Conservation (phyloP, 2,113 vertebrate genomes). For the Callionymus lyra region DNA sequence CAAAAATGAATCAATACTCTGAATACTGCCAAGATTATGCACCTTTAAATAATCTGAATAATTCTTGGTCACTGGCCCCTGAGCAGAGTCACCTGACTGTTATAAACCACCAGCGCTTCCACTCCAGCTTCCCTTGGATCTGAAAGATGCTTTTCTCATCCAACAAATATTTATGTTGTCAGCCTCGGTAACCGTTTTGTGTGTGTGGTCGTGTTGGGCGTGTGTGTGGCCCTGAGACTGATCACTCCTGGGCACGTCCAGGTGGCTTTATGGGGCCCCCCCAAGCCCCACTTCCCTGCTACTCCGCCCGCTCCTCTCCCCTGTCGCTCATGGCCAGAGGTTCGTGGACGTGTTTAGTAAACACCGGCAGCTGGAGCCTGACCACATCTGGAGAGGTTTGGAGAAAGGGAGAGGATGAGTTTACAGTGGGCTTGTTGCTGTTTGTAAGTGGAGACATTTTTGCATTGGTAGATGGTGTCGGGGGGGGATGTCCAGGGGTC, state of each 20-base stretch:
- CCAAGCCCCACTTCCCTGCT: conserved; percentile 27
- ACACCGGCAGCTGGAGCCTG: conserved; percentile 57
- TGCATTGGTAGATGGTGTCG: not conserved
- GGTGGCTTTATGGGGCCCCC: conserved; percentile 30
- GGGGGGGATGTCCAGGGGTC: conserved; percentile 19
- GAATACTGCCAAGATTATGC: too few species aligned
- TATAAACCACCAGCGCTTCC: conserved; percentile 10
- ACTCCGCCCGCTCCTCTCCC: conserved; percentile 5
- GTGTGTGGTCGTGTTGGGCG: not conserved
- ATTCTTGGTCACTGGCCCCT: too few species aligned
- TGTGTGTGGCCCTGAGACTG: conserved; percentile 1
- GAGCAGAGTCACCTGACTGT: conserved; percentile 24
- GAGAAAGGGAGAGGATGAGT: conserved; percentile 12
- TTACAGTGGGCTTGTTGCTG: conserved; percentile 31
- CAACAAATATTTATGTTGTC: conserved; percentile 45
- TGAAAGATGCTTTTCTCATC: conserved; percentile 8
- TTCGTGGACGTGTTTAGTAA: conserved; percentile 61
- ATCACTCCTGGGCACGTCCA: conserved; percentile 29
- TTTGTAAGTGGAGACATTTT: conserved; percentile 17
- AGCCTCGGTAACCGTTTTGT: not conserved
- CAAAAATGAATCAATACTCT: too few species aligned
- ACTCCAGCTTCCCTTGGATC: too few species aligned
- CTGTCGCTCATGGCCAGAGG: conserved; percentile 26
- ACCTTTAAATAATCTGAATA: too few species aligned
- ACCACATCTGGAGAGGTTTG: conserved; percentile 38